These are phyloP conservation scores for Ophioninae sp. DNA, from an alignment of 2,888 invertebrate genomes.

Conservation along the genomic window DNA sequence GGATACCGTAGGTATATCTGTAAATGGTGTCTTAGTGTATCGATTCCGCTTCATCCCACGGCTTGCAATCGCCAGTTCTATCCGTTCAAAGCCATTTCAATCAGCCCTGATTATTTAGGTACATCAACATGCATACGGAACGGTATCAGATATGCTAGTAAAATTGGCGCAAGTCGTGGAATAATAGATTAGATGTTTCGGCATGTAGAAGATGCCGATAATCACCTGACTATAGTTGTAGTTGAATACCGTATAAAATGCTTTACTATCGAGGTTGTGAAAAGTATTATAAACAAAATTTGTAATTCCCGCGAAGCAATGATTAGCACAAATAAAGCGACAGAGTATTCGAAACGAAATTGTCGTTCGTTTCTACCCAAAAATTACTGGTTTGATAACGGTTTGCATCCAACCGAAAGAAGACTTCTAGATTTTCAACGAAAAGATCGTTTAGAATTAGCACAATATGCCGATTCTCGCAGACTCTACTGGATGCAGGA, in stretches of 20 bases:
- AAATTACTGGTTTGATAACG: not conserved
- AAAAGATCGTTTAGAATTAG: not conserved
- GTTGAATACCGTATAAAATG: no score
- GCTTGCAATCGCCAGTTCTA: conserved; percentile 14
- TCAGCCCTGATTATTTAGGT: conserved; percentile 34
- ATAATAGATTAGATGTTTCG: not conserved
- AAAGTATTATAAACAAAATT: no score
- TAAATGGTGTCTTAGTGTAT: conserved; percentile 1
- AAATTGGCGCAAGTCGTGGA: not conserved
- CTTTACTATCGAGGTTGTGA: no score
- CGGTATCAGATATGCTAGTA: not conserved
- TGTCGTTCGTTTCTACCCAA: no score
- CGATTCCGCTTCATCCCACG: conserved; percentile 2
- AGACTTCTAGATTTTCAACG: not conserved
- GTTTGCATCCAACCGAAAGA: not conserved
- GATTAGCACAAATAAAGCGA: no score
- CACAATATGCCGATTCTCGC: not conserved
- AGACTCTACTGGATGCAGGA: not conserved
- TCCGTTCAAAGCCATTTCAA: conserved; percentile 25
- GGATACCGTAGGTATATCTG: conserved; percentile 5
- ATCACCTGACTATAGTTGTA: not conserved
- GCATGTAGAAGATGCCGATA: not conserved
- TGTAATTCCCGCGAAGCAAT: no score
- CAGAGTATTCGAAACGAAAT: no score
- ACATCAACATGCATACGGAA: not conserved